Base-by-base conservation (phyloP, 1,140 invertebrate species). In the Zophobas atratus region DNA sequence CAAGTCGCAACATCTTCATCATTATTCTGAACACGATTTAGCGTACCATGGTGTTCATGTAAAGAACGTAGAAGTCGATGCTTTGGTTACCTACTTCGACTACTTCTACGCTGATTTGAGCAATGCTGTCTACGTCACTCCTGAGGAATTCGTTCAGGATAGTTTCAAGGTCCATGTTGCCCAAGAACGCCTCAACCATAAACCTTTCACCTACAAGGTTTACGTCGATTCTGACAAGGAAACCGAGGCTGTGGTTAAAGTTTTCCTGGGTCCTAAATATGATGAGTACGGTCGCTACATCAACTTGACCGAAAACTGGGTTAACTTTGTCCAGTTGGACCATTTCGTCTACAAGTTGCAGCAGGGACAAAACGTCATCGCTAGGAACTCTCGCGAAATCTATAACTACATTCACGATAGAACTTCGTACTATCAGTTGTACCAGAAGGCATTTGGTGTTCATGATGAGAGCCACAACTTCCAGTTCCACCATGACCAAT, bases 241-340 rank as follows among this genome's bases (percentile, higher is more conserved):
- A 1, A 83, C 80, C 6, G 88, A 91, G 51, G 91, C 88, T 0
- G 85, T 89, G 46, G 86, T 94, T 43, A 90, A 91, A 60, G 85
- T 94, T 32, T 94, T 92, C 88, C 81, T 94, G 41, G 93, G 92
- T 49, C 93, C 93, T 1, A 93, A 92, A 84, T 91, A 91, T 81
- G 90, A 93, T 75, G 87, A 88, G 72, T 86, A 90, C 75, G 89
- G 89, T 5, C 87, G 89, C 60, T 57, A 83, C 1, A 79, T 89
- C 2, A 81, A 88, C 43, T 82, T 90, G 6, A 81, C 82, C 48
- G 85, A 91, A 2, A 88, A 88, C 81, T 88, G 88, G 77, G 83
- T 88, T 77, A 90, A 92, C 82, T 94, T 93, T 82, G 89, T 93
- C 72, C 89, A 92, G 84, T 85, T 95, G 36, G 85, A 85, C 77